Evolutionary conservation across 2,113 vertebrate species (phyloP).

Genomic region (Ibidorhyncha struthersii): DNA sequence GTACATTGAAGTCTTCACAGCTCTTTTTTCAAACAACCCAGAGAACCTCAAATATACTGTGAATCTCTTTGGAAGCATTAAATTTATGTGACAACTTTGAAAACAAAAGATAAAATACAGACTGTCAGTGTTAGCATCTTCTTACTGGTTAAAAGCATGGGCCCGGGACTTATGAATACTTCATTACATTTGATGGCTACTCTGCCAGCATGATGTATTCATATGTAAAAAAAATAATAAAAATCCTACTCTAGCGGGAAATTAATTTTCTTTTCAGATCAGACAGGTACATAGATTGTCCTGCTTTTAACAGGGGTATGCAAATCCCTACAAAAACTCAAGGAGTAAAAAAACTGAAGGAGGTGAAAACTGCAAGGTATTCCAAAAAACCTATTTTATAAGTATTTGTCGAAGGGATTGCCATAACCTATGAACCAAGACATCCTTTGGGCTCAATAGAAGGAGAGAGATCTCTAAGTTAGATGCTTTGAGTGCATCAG

Average conservation of each 20-base stretch:
- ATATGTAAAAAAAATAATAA: not conserved
- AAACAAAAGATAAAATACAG: not conserved
- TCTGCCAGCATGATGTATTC: not conserved
- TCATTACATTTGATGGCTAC: not conserved
- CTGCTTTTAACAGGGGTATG: not conserved
- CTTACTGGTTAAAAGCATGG: not conserved
- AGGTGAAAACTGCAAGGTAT: not conserved
- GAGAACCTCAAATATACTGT: not conserved
- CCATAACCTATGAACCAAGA: not conserved
- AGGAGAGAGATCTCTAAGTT: not conserved
- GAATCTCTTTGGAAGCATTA: not conserved
- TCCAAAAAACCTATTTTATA: not conserved
- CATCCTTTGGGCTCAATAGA: not conserved
- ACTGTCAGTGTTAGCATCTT: not conserved
- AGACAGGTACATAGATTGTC: not conserved
- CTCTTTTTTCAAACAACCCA: not conserved
- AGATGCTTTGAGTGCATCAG: not conserved
- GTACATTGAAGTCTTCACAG: not conserved
- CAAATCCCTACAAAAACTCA: not conserved
- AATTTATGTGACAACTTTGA: not conserved
- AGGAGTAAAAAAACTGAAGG: not conserved
- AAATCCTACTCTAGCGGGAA: not conserved
- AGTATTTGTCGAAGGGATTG: not conserved
- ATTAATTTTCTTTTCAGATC: not conserved
- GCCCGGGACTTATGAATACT: not conserved